Base-by-base conservation (phyloP, 2,113 vertebrate genomes). In the Gracilinanus agilis region DNA sequence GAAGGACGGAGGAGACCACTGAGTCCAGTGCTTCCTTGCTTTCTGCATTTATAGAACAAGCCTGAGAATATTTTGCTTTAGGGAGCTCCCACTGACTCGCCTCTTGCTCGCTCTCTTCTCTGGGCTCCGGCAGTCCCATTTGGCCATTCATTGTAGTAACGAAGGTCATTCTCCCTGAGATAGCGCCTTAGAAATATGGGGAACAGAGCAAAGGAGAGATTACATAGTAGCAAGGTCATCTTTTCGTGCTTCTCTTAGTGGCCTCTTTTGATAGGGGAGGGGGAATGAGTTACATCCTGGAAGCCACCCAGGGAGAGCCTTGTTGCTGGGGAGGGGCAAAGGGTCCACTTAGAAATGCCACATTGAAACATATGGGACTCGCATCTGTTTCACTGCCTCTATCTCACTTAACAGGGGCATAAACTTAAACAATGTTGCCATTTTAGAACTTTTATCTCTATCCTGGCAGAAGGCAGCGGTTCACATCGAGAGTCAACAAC, bases 101-200 rank as follows among this genome's bases (percentile, higher is more conserved):
- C 29, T 58, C 29, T 7, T 16, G 34, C 25, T 54, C 7, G 92
- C 89, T 95, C 58, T 13, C 40, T 23, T 19, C 34, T 91, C 49
- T 44, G n/a, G 75, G 56, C 53, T 24, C 40, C 58, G 94, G 13
- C 55, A 40, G 92, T 94, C 55, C 27, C 61, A 89, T 89, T 95
- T 97, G 96, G 95, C 89, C 95, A 97, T 97, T 94, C 55, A 44
- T 75, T 94, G 96, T 95, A 96, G 95, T 96, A 97, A 96, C 95
- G 95, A 97, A 97, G 95, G 96, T 92, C 91, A 67, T 92, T 54
- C 49, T 83, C 55, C n/a, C 49, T 3, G 56, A 97, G 96, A 97
- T 96, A 97, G 40, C 96, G 94, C 44, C 56, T 93, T 94, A 88
- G 96, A 94, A 19, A 7, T 90, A 90, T 34, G 3, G 11, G 91